Percentiles rank a stretch among this genome's conserved stretches.
phyloP scores from a whole-genome alignment of 2,113 vertebrate genomes.

The Paracanthobrama guichenoti region DNA sequence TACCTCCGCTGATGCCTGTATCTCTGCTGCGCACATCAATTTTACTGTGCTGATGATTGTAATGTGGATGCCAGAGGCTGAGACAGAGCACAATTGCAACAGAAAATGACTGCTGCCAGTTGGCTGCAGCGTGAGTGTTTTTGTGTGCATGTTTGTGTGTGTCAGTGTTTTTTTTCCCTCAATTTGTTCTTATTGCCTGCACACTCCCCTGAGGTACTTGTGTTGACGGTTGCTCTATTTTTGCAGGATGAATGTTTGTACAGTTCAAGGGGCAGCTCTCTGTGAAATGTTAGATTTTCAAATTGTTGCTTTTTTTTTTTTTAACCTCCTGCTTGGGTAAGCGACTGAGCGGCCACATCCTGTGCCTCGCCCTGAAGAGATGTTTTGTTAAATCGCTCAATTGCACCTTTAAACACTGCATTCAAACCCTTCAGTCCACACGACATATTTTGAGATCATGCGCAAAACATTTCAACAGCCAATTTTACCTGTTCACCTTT shows the following conservation, averaged over 20 bases:
- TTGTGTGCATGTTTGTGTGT: constrained; percentile 14
- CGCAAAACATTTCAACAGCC: not conserved
- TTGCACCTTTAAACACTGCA: constrained; percentile 11
- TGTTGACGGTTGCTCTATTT: constrained; percentile 37
- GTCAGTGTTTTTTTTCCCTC: not conserved
- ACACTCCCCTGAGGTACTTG: constrained; percentile 35
- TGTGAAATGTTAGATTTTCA: constrained; percentile 13
- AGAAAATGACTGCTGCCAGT: constrained; percentile 39
- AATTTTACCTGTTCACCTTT: not conserved
- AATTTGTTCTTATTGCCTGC: constrained; percentile 36
- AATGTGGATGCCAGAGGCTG: constrained; percentile 38
- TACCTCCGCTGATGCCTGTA: not conserved
- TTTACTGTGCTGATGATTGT: constrained; percentile 39
- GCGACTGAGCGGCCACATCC: not conserved
- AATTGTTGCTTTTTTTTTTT: constrained; percentile 10
- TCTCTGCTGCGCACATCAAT: constrained; percentile 12
- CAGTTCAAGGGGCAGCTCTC: constrained; percentile 31
- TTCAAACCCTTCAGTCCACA: not conserved
- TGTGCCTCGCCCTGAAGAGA: not conserved
- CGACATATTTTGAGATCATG: not conserved
- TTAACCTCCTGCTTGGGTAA: not conserved
- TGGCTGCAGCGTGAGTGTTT: constrained; percentile 11
- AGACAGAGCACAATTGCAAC: constrained; percentile 34
- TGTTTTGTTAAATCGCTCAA: constrained; percentile 13
- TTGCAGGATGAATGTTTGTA: constrained; percentile 35